Evolutionary conservation across 2,113 vertebrate genomes (phyloP).

Genomic region (Nansenia antarctica): DNA sequence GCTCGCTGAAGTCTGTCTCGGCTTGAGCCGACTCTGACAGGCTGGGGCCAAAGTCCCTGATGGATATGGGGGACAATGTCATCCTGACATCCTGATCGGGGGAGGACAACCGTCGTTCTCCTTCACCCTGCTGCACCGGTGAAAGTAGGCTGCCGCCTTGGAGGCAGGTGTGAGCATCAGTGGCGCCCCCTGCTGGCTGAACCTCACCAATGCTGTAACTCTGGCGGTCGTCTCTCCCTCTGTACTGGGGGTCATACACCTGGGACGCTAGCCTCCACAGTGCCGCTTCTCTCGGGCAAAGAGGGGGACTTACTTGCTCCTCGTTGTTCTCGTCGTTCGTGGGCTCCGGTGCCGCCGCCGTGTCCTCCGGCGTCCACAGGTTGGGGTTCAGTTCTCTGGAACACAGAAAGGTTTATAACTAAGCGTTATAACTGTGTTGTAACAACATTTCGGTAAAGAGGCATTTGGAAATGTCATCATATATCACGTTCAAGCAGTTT

Average conservation of each 20-base stretch:
- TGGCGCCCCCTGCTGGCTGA: conserved; percentile 4
- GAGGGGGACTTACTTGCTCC: conserved; percentile 71
- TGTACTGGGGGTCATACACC: conserved; percentile 30
- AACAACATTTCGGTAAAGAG: too few species aligned
- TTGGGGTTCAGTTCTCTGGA: conserved; percentile 67
- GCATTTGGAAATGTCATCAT: too few species aligned
- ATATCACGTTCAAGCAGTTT: too few species aligned
- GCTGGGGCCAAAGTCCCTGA: conserved; percentile 60
- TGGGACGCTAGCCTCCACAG: conserved; percentile 31
- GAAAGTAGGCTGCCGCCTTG: not conserved
- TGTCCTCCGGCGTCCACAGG: conserved; percentile 64
- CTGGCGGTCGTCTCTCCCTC: conserved; percentile 43
- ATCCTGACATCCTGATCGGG: conserved; percentile 27
- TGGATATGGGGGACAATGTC: conserved; percentile 38
- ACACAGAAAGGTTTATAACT: too few species aligned
- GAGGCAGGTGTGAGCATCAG: conserved; percentile 32
- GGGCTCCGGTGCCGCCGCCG: conserved; percentile 50
- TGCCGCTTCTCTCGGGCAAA: conserved; percentile 39
- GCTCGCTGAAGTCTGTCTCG: conserved; percentile 60
- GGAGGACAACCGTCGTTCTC: conserved; percentile 12
- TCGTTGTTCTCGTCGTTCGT: conserved; percentile 48
- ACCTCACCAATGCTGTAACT: conserved; percentile 32
- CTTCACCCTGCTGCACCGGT: not conserved
- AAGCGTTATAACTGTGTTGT: too few species aligned
- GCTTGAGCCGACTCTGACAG: conserved; percentile 62